These are phyloP conservation scores for Margaritifera margaritifera DNA, from an alignment of 2,888 invertebrate species.

Conservation along the genomic window DNA sequence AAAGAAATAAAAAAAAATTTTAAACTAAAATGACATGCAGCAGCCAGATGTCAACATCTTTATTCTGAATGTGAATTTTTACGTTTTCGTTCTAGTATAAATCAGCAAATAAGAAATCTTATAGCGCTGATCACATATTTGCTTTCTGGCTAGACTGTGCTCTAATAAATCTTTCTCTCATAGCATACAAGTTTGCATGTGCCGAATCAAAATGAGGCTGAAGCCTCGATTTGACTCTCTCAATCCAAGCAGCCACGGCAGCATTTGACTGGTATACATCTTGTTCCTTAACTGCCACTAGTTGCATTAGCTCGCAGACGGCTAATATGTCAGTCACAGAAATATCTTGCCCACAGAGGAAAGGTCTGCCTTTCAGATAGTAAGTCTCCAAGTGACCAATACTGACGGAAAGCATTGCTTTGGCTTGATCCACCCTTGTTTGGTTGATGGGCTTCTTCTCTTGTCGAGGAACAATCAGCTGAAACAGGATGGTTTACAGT, in stretches of 20 bases:
- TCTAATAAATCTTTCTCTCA: slow-evolving; percentile 9
- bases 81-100: too few species aligned
- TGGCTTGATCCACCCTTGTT: slow-evolving; percentile 24
- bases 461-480: not conserved
- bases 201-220: slow-evolving; percentile 54
- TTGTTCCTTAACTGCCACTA: slow-evolving; percentile 53
- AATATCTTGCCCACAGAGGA: slow-evolving; percentile 55
- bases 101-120: too few species aligned
- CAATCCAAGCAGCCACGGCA: slow-evolving; percentile 56
- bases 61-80: too few species aligned
- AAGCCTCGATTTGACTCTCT: slow-evolving; percentile 49
- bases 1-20: too few species aligned
- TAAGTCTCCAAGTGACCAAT: slow-evolving; percentile 48
- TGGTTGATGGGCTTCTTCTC: slow-evolving; percentile 20
- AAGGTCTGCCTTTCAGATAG: slow-evolving; percentile 54
- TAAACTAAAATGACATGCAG: too few species aligned
- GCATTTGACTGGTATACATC: slow-evolving; percentile 50
- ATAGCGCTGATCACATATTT: too few species aligned
- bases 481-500: too few species aligned
- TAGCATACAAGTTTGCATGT: slow-evolving; percentile 23
- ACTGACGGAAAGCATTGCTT: slow-evolving; percentile 10
- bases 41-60: too few species aligned
- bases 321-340: slow-evolving; percentile 65
- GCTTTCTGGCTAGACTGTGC: too few species aligned
- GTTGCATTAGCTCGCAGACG: slow-evolving; percentile 66